Evolutionary conservation across 1,140 invertebrate genomes (phyloP).

Genomic region (Neotoxoptera formosana): DNA sequence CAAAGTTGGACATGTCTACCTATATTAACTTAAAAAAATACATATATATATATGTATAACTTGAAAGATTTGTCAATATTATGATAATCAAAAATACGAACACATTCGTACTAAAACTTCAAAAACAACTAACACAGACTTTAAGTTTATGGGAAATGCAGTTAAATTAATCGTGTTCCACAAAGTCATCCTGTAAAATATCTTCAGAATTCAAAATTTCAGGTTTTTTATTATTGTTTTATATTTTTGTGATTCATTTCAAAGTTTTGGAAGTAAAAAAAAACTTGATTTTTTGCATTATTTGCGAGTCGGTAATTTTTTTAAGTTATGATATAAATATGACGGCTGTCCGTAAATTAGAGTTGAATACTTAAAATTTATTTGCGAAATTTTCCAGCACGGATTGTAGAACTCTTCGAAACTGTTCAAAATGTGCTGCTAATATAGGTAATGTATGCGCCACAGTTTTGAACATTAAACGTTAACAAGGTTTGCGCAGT

Average conservation of each 20-base stretch:
- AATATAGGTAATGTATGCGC: too few species aligned
- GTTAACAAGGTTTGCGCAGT: neutral
- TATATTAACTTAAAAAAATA: too few species aligned
- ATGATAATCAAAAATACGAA: too few species aligned
- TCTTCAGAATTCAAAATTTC: too few species aligned
- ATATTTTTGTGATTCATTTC: neutral
- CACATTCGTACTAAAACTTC: too few species aligned
- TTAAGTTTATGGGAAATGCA: too few species aligned
- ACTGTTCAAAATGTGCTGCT: neutral
- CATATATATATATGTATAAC: too few species aligned
- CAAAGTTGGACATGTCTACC: too few species aligned
- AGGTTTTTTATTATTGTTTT: neutral
- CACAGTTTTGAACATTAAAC: neutral
- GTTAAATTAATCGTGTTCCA: too few species aligned
- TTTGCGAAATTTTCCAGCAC: neutral
- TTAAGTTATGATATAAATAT: neutral
- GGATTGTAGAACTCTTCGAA: neutral
- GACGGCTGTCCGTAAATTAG: neutral
- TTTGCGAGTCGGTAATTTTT: neutral
- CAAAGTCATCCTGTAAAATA: too few species aligned
- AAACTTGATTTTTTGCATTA: neutral
- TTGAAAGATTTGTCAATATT: too few species aligned
- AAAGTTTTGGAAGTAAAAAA: neutral
- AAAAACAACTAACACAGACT: too few species aligned
- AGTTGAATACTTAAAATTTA: neutral